These are phyloP conservation scores for Cephus pygmeus DNA, from an alignment of 2,888 invertebrate genomes.

Conservation along the genomic window DNA sequence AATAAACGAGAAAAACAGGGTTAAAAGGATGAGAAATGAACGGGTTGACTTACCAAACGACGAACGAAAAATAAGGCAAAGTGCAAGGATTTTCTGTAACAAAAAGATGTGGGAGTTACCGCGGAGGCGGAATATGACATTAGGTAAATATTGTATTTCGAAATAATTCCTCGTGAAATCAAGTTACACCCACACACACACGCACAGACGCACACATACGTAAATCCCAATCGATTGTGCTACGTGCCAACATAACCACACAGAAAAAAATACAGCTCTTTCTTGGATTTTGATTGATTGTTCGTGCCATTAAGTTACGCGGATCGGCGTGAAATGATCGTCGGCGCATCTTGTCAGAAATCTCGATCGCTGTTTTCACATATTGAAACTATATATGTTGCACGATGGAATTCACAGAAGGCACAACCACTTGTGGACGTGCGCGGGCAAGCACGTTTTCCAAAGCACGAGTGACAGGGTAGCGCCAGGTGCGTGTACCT, in stretches of 20 bases:
- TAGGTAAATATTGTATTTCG: neutral
- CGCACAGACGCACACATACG: neutral
- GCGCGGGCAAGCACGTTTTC: constrained; percentile 1
- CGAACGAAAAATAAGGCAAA: constrained; percentile 9
- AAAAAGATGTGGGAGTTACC: constrained; percentile 1
- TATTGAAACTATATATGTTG: neutral
- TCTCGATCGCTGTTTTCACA: neutral
- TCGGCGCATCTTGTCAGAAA: neutral
- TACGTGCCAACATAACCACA: neutral
- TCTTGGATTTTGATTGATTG: neutral
- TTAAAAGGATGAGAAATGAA: constrained; percentile 10
- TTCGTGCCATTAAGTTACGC: neutral
- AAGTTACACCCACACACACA: neutral
- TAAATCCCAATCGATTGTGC: neutral
- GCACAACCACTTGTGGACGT: constrained; percentile 60
- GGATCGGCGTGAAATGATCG: neutral
- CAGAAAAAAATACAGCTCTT: neutral
- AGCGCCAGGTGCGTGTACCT: neutral
- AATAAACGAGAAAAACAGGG: constrained; percentile 17
- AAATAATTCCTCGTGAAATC: neutral
- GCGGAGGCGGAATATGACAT: neutral
- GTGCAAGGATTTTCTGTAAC: constrained; percentile 5
- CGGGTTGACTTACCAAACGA: constrained; percentile 4
- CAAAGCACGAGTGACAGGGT: neutral
- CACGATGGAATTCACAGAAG: neutral